Evolutionary conservation across 2,797 vertebrate species (phyloP).

Genomic region (Spinibarbus caldwelli): DNA sequence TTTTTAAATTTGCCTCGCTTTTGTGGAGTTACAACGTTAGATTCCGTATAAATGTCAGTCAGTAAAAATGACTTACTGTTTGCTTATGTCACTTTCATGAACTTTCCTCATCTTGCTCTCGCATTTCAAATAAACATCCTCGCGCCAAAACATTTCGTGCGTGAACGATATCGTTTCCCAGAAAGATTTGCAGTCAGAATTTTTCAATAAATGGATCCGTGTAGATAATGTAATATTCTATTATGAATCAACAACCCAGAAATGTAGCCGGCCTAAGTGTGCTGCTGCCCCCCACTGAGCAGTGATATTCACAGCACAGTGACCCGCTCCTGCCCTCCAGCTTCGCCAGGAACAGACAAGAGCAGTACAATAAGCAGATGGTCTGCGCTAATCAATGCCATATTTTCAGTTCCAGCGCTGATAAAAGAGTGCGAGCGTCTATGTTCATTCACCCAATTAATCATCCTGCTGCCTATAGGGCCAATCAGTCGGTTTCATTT

Average conservation of each 20-base stretch:
- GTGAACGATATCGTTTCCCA: background rate
- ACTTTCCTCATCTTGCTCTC: background rate
- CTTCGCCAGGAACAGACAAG: background rate
- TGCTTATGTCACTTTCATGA: background rate
- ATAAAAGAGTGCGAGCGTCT: slow-evolving; percentile 1
- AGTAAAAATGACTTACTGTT: slow-evolving; percentile 17
- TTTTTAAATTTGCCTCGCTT: background rate
- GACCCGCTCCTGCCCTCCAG: slow-evolving; percentile 34
- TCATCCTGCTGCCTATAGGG: background rate
- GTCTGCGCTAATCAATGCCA: slow-evolving; percentile 26
- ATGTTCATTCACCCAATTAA: background rate
- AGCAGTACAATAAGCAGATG: slow-evolving; percentile 45
- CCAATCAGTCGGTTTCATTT: background rate
- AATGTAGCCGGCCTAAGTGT: background rate
- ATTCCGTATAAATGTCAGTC: slow-evolving; percentile 17
- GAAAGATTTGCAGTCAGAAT: background rate
- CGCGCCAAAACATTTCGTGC: background rate
- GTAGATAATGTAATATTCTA: background rate
- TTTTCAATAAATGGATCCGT: background rate
- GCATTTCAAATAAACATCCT: slow-evolving; percentile 12
- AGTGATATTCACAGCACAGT: slow-evolving; percentile 3
- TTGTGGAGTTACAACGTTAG: background rate
- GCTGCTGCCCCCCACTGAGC: slow-evolving; percentile 56
- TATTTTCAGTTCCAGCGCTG: slow-evolving; percentile 16
- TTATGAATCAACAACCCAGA: slow-evolving; percentile 4